Evolutionary conservation across 2,113 vertebrate genomes (phyloP), one percentile per base, ranked within the genome.

Genomic region (Paralichthys olivaceus): DNA sequence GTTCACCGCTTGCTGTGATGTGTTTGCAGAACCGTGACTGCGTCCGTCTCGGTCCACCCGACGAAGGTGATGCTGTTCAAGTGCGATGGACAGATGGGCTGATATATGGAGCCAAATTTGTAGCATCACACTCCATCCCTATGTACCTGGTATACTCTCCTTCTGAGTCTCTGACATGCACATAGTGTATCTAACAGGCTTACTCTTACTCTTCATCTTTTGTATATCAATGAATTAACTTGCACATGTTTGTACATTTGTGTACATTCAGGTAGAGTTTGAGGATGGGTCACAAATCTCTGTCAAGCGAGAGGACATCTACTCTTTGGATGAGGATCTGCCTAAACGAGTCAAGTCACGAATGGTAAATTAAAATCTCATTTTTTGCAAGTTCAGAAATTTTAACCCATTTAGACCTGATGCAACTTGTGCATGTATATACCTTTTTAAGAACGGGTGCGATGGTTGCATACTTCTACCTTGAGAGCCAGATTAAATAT

Each of bases 11-110:
- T 28, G 0, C 43, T 28, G 22, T 43, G 5, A n/a, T 69, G 7
- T 70, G 2, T 54, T 71, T 88, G 37, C 90, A 99, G 97, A 98
- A 96, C 92, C 95, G 96, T 58, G 97, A 99, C 90, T 99, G 98
- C 28, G 87, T 94, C 71, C 93, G 91, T 19, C 93, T 97, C 37
- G 97, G 98, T 2, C 96, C 98, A 0, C 98, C 98, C 12, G 70
- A 94, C 22, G 93, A 94, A 91, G 97, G 97, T 0, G 96, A 96
- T 2, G 93, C 95, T 2, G 98, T 99, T 79, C 96, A 98, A 84
- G 98, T 99, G 72, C 95, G 96, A 89, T 99, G 98, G 98, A 99
- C 98, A 32, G 98, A 99, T 0, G 97, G 97, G 20, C 92, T 98
- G 89, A 91, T 97, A 66, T 99, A 99, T 6, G 98, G 98, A 90